Conservation (phyloP, 2,113 vertebrate species). For the Menura novaehollandiae region DNA sequence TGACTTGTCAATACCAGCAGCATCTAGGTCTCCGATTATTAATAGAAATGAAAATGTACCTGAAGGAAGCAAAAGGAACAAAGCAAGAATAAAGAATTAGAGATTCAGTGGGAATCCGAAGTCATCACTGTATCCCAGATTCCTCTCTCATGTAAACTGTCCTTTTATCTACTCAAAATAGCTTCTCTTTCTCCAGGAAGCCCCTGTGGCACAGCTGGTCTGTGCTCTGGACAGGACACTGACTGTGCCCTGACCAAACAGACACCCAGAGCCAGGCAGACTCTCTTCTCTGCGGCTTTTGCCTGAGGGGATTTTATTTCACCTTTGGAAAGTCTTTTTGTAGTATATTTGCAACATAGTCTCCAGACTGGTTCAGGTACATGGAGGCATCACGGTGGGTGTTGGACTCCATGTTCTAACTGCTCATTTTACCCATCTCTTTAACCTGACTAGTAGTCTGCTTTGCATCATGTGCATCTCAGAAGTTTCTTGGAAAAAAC, state of each 20-base stretch:
- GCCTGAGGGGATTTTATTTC: not conserved
- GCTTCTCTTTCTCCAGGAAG: not conserved
- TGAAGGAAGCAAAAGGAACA: not conserved
- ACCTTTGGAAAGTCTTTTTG: not conserved
- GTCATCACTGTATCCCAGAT: not conserved
- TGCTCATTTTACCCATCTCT: not conserved
- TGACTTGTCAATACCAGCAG: not conserved
- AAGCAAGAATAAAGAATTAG: not conserved
- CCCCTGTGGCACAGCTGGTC: not conserved
- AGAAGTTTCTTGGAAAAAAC: not conserved
- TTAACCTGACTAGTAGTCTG: not conserved
- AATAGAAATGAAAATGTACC: not conserved
- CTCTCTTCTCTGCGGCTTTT: not conserved
- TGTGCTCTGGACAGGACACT: accelerated
- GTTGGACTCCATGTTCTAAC: not conserved
- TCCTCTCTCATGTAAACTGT: not conserved
- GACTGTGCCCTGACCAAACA: accelerated
- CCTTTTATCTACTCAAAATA: not conserved
- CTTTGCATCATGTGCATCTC: not conserved
- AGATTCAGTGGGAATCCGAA: not conserved
- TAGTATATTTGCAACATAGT: not conserved
- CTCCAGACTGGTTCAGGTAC: not conserved
- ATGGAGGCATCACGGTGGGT: accelerated
- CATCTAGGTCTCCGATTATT: not conserved
- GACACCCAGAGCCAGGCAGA: not conserved